phyloP scores from a whole-genome alignment of 2,888 invertebrate genomes.

The Macrophya annulata region DNA sequence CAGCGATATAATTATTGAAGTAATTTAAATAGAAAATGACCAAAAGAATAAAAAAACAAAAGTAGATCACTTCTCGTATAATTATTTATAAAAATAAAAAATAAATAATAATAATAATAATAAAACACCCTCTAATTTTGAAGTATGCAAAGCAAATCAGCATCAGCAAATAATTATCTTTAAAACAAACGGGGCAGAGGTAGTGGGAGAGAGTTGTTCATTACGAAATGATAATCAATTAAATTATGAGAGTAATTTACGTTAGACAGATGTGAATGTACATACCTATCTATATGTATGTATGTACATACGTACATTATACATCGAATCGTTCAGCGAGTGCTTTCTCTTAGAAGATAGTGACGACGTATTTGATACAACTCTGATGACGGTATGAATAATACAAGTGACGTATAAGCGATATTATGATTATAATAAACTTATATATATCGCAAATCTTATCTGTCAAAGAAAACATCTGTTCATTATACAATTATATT shows the following conservation, averaged over 20 bases:
- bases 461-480: not conserved
- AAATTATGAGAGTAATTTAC: not conserved
- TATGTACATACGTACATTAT: not conserved
- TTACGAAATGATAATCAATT: not conserved
- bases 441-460: not conserved
- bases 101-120: no score
- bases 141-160: no score
- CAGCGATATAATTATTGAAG: not conserved
- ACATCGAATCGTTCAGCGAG: not conserved
- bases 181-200: no score
- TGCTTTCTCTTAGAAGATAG: conserved; percentile 2
- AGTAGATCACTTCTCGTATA: not conserved
- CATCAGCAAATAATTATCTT: no score
- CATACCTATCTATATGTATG: not conserved
- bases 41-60: not conserved
- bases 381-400: conserved; percentile 4
- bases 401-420: conserved; percentile 1
- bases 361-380: not conserved
- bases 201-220: not conserved
- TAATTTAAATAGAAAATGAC: not conserved
- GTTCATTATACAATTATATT: not conserved
- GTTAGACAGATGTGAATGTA: not conserved
- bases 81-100: not conserved
- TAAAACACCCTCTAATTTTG: not conserved
- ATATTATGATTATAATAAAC: not conserved